Base-by-base conservation (phyloP, 2,113 vertebrate species). In the Ammodytes marinus region DNA sequence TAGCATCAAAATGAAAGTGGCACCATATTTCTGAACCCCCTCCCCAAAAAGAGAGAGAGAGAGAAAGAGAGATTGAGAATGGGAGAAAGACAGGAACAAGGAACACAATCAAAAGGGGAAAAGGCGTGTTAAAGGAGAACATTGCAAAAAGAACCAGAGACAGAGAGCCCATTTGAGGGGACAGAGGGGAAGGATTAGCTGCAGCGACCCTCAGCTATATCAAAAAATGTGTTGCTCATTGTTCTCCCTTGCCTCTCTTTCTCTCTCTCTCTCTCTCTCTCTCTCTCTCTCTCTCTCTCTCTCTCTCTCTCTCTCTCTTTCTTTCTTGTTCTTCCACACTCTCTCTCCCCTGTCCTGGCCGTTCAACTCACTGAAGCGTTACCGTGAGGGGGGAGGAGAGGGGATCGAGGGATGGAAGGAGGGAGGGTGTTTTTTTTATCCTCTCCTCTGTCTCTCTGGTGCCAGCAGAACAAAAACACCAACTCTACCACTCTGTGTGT, bases 1-100 rank as follows among this genome's bases (percentile, higher is more conserved):
- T 95, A 93, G 93, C 95, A 95, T 95, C 94, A 95, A 94, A 96
- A 96, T 94, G 94, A 96, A 95, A 95, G 84, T 86, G 90, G 93
- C 90, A 93, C 92, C 91, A 93, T 95, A 95, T 95, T 95, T 93
- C 91, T 88, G 83, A 71, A 77, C 50, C 79, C 60, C 60, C n/a
- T 5, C n/a, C 53, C 27, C 17, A 69, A 53, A 83, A 83, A 65
- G 69, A 69, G 52, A 74, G 73, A 66, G 53, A 73, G 68, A 54
- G 52, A 80, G 59, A 50, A 72, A 87, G 79, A 47, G 86, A 83
- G 81, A 86, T 79, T 83, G 82, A 86, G 86, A 93, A 86, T 84
- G 73, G 85, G 47, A 82, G 82, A 87, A 85, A 78, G 86, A 91
- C 84, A 90, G 79, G 90, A 89, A 86, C 80, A 90, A 75, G 84